Evolutionary conservation across 2,888 invertebrate species (phyloP).

Genomic region (Fragum sueziense): DNA sequence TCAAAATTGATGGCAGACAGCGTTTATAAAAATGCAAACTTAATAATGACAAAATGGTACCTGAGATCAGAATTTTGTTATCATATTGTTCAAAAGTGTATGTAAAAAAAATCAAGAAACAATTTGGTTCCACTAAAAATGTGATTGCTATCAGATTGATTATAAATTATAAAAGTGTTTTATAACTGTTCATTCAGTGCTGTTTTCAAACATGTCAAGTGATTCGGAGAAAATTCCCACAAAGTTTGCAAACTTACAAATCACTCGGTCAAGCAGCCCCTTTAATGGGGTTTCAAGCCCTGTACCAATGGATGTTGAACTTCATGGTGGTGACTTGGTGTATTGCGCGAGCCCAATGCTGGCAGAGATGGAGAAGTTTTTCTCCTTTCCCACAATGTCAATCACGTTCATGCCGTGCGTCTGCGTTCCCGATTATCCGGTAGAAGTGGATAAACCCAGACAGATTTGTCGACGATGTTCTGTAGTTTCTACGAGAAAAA

Average conservation of each 20-base stretch:
- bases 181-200: background rate
- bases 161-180: too few relatives aligned
- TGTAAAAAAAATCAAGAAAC: too few relatives aligned
- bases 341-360: slow-evolving; percentile 30
- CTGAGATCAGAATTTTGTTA: too few relatives aligned
- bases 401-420: slow-evolving; percentile 53
- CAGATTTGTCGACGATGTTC: slow-evolving; percentile 51
- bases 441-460: slow-evolving; percentile 43
- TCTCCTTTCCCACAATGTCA: slow-evolving; percentile 27
- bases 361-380: slow-evolving; percentile 46
- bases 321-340: slow-evolving; percentile 1
- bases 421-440: slow-evolving; percentile 52
- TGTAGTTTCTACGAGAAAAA: slow-evolving; percentile 15
- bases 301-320: slow-evolving; percentile 17
- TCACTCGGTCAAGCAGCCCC: background rate
- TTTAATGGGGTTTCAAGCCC: background rate
- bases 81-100: too few relatives aligned
- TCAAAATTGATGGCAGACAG: too few relatives aligned
- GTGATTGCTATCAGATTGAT: too few relatives aligned
- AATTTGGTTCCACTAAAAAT: too few relatives aligned
- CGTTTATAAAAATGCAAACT: too few relatives aligned
- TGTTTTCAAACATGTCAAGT: background rate
- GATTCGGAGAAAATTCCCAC: background rate
- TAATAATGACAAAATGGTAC: too few relatives aligned
- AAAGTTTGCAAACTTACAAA: background rate